Conservation (phyloP, 2,888 invertebrate species). For the Calameuta idolon region DNA sequence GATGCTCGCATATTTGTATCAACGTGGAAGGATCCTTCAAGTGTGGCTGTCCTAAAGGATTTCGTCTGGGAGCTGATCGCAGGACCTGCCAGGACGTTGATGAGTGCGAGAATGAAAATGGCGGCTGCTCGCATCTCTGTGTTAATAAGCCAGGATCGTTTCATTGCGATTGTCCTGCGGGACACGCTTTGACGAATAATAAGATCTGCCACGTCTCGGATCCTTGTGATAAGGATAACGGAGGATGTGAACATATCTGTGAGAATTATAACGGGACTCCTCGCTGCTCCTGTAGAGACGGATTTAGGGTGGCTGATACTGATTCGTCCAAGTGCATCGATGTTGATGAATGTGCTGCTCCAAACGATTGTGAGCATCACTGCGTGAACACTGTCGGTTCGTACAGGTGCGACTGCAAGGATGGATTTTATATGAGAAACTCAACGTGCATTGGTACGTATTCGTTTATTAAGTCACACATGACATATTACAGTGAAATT, state of each 20-base stretch:
- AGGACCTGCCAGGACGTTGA: constrained; percentile 65
- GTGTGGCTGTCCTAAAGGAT: constrained; percentile 75
- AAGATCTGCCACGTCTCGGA: constrained; percentile 39
- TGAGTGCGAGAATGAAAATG: constrained; percentile 57
- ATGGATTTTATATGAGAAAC: constrained; percentile 48
- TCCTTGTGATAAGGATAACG: constrained; percentile 55
- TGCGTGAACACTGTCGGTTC: constrained; percentile 68
- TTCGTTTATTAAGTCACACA: background rate
- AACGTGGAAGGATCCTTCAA: constrained; percentile 69
- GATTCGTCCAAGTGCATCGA: constrained; percentile 59
- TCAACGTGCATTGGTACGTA: constrained; percentile 48
- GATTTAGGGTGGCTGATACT: constrained; percentile 59
- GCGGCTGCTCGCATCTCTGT: constrained; percentile 69
- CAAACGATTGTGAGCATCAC: constrained; percentile 65
- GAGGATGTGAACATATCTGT: constrained; percentile 67
- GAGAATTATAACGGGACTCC: constrained; percentile 36
- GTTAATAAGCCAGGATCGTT: constrained; percentile 68
- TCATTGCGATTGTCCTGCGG: constrained; percentile 66
- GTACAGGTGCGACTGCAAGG: constrained; percentile 61
- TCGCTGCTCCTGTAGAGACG: constrained; percentile 57
- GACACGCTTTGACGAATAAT: constrained; percentile 45
- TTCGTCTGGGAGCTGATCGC: constrained; percentile 63
- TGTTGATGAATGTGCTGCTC: constrained; percentile 64
- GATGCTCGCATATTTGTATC: constrained; percentile 68
- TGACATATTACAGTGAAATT: background rate